Conservation (phyloP, 2,888 invertebrate species). For the Nymphalis c-album region DNA sequence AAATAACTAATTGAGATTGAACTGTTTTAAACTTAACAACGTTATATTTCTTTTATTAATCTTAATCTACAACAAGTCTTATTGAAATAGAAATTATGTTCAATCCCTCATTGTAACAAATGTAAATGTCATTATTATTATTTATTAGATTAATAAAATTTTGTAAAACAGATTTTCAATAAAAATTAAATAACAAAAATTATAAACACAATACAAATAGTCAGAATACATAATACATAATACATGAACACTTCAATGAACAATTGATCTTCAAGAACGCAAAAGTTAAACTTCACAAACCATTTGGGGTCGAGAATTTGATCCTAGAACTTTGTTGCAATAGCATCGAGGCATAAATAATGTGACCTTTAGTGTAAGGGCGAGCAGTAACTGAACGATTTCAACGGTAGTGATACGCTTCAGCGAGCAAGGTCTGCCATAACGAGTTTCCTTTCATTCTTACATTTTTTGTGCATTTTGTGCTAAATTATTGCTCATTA, state of each 20-base stretch:
- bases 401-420: conserved; percentile 35
- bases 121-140: too few species aligned
- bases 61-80: too few species aligned
- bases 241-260: background rate
- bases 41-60: too few species aligned
- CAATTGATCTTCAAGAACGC: conserved; percentile 14
- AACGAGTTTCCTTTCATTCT: conserved; percentile 34
- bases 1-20: too few species aligned
- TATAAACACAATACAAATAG: background rate
- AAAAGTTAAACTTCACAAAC: conserved; percentile 16
- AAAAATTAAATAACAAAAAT: background rate
- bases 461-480: conserved; percentile 19
- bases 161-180: too few species aligned
- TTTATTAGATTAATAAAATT: too few species aligned
- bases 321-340: conserved; percentile 25
- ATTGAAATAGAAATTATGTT: too few species aligned
- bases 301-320: conserved; percentile 24
- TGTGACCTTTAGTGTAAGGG: conserved; percentile 39
- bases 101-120: too few species aligned
- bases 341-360: conserved; percentile 30
- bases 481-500: conserved; percentile 22
- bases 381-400: conserved; percentile 30
- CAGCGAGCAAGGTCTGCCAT: conserved; percentile 35
- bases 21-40: too few species aligned
- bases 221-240: background rate